Evolutionary conservation across 2,113 vertebrate genomes (phyloP).

Genomic region (Sterna hirundo): DNA sequence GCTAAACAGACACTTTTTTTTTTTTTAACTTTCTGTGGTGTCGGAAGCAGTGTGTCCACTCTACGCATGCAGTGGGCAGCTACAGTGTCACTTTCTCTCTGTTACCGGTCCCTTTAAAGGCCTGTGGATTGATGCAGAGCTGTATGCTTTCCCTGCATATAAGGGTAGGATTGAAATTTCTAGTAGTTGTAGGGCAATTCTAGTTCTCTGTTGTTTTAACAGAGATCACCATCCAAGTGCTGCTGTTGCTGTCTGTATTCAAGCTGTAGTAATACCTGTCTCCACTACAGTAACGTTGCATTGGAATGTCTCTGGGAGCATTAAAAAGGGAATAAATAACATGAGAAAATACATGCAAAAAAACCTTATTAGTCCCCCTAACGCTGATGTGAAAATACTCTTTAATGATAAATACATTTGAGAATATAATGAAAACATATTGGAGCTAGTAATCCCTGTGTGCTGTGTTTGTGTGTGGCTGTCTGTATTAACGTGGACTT

Average conservation of each 20-base stretch:
- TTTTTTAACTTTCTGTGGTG: neutral
- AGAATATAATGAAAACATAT: neutral
- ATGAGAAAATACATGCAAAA: neutral
- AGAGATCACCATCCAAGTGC: neutral
- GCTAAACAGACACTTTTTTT: neutral
- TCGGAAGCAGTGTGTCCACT: neutral
- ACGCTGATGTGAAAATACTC: neutral
- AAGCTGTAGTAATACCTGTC: neutral
- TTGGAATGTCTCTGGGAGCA: neutral
- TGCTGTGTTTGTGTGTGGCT: neutral
- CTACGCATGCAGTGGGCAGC: accelerated
- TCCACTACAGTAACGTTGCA: neutral
- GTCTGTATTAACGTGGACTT: neutral
- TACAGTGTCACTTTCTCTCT: neutral
- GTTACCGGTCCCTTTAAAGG: neutral
- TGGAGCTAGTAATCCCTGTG: neutral
- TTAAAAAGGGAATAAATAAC: neutral
- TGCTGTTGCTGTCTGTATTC: neutral
- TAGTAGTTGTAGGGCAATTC: neutral
- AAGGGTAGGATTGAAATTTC: neutral
- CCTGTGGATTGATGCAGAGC: neutral
- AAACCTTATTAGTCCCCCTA: neutral
- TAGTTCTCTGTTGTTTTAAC: neutral
- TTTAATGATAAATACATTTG: neutral
- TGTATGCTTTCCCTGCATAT: neutral